Base-by-base conservation (phyloP, 2,888 invertebrate genomes). In the Netelia fuscicornis region DNA sequence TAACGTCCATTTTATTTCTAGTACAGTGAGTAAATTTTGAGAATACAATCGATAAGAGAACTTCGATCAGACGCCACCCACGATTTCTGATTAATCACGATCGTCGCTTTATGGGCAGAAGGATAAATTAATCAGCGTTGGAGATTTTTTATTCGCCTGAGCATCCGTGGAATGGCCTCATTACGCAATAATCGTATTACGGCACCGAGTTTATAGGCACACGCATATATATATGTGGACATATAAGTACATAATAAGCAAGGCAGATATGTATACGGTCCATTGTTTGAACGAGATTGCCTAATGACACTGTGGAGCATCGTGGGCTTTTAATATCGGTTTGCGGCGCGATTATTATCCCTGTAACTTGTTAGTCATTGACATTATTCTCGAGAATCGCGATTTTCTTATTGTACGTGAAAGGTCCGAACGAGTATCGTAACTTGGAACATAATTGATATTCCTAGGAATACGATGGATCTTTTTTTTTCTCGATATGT, bases 221-320 rank as follows among this genome's bases (percentile, higher is more conserved):
- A 56, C 54, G n/a, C 42, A 23, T 44, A 30, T 71, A 42, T 70
- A 84, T 86, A 86, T 86, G 48, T 71, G 11, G 20, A 20, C 20
- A 20, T 20, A 20, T 54, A 54, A 56, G 42, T 71, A 54, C 52
- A 70, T 62, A 83, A 86, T 85, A 80, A 64, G 83, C 78, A 84
- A 80, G 84, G 60, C 60, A 85, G 88, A 87, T 88, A 71, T 71
- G 70, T 79, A 52, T 70, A 86, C 81, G 83, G 74, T 77, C 84
- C 89, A 88, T 88, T 89, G 86, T 86, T 81, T 82, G 86, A 87
- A 84, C 83, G 86, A 84, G 89, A 90, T 91, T 90, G 90, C 86
- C 79, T 67, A 87, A 89, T 87, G 87, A 77, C 87, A 70, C 81
- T 76, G 72, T 71, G 23, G 58, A 82, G 74, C 68, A 84, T 82